Evolutionary conservation across 2,888 invertebrate genomes (phyloP).

Genomic region (Ferrisia virgata): DNA sequence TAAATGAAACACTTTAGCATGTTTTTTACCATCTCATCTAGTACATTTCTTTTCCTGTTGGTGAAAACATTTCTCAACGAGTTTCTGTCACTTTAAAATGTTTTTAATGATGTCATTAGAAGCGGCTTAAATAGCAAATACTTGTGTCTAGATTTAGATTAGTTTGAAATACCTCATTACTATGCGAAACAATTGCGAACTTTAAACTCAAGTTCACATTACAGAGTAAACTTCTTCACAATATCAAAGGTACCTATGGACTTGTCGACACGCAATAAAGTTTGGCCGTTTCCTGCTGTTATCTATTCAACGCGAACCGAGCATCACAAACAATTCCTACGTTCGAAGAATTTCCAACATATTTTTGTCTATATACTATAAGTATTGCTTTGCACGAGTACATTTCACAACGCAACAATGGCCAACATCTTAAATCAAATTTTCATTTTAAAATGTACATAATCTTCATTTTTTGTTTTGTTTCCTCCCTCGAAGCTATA

Average conservation of each 20-base stretch:
- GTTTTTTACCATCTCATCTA: not conserved
- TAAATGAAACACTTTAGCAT: conserved; percentile 15
- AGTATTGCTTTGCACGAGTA: not conserved
- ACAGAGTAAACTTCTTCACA: not conserved
- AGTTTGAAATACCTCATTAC: conserved; percentile 16
- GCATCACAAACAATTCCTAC: not conserved
- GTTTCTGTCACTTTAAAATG: conserved; percentile 25
- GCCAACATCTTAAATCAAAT: not conserved
- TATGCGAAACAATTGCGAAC: conserved; percentile 18
- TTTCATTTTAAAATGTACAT: not conserved
- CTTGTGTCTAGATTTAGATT: conserved; percentile 18
- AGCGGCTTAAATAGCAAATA: conserved; percentile 7
- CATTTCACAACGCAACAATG: not conserved
- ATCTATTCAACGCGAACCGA: not conserved
- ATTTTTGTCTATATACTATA: not conserved
- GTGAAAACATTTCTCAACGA: conserved; percentile 17
- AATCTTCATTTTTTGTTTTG: not conserved
- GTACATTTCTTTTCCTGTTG: conserved; percentile 16
- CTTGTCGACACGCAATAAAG: not conserved
- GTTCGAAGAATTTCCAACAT: not conserved
- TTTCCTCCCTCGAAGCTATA: not conserved
- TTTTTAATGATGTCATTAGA: conserved; percentile 32
- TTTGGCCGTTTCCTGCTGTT: not conserved
- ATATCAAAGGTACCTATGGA: not conserved
- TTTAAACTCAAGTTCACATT: conserved; percentile 18